Evolutionary conservation across 2,888 invertebrate species (phyloP), one percentile per base, ranked within the genome.

Genomic region (Panzeria rudis): DNA sequence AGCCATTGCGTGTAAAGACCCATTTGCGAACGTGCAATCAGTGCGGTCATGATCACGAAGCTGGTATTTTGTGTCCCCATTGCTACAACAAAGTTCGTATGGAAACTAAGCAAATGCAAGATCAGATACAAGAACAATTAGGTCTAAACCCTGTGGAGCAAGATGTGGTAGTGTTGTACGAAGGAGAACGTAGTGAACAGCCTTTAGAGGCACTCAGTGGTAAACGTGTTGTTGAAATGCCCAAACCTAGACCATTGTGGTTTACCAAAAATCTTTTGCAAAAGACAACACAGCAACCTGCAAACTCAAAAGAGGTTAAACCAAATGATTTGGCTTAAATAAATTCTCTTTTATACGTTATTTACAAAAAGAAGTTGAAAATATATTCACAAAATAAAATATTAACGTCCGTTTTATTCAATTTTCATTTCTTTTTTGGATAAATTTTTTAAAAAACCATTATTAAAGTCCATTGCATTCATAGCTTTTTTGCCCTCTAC

Each of bases 41-140:
- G 61, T 98, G 98, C 93, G 98, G 98, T 0, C 95, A 97, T 91
- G 94, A 96, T 92, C 95, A 97, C 92, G 96, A 97, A 93, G 93
- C 94, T 78, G 95, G 96, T 62, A 94, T 95, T 64, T 93, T 98
- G 61, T 98, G 98, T 92, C 95, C 95, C 52, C 94, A 96, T 88
- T 98, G 98, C 91, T 98, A 98, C 89, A 94, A 95, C 69, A 96
- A 94, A 93, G 95, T 98, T 0, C 95, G 95, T 88, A 93, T 94
- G 73, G 98, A 98, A 93, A 98, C 98, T 0, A 93, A 95, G 90
- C 93, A 93, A 81, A 97, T 98, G 93, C 95, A 97, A 92, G 94
- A 95, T 0, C 94, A 95, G 87, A 97, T 98, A 87, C 93, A 95
- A 89, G 93, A 95, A 54, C 94, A 96, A 88, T 92, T 97, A 59